Base-by-base conservation (phyloP, 2,888 invertebrate genomes). In the Fragum whitleyi region DNA sequence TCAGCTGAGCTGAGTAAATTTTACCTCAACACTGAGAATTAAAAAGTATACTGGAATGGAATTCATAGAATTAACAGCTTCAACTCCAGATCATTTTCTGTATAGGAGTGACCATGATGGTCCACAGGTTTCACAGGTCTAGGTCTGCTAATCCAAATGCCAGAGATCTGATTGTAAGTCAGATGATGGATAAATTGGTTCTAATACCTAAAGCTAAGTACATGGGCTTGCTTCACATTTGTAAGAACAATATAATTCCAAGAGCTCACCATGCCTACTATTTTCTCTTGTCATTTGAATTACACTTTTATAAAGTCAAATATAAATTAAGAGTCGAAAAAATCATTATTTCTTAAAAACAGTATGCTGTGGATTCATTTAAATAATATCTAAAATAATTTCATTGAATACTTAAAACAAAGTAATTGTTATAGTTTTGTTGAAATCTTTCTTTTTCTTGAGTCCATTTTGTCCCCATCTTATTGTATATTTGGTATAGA, bases 231-330 rank as follows among this genome's bases (percentile, higher is more conserved):
- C 19, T 81, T 7, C 0, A 29, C 47, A 32, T 81, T n/a, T 77
- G 81, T 28, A 47, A 23, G 36, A 74, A 29, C 6, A 26, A 59
- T 3, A 77, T 74, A 1, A 81, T 81, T 36, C 81, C 81, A 29
- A 51, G 65, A 21, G 53, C 57, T 0, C 74, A 81, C 36, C 81
- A 81, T 51, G 26, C 70, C 11, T 77, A 70, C 29, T 77, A 65
- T 61, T 39, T 68, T 21, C 47, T 81, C 14, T 26, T 81, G 28
- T 74, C 81, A 6, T 36, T 6, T 9, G 32, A 36, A 36, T 36
- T n/a, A n/a, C n/a, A n/a, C n/a, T n/a, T n/a, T n/a, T n/a, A n/a
- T n/a, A n/a, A n/a, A n/a, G n/a, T n/a, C n/a, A n/a, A n/a, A n/a
- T n/a, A n/a, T n/a, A n/a, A n/a, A n/a, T n/a, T n/a, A n/a, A n/a